A percentile compares a stretch with the other conserved stretches of the same genome.
phyloP scores from a whole-genome alignment of 1,140 invertebrate genomes.

The Apocrypta bakeri region DNA sequence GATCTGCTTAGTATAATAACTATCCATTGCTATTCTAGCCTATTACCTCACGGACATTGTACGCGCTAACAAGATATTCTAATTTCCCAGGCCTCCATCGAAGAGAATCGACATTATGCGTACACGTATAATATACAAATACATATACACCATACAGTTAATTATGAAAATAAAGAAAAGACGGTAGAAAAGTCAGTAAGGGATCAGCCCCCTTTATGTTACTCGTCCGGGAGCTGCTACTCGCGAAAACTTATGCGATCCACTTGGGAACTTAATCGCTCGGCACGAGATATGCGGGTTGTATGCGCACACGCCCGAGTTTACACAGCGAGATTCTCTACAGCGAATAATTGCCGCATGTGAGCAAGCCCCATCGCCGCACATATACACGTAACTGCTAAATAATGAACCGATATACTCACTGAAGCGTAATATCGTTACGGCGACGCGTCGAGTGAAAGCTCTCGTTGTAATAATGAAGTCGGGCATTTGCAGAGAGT shows the following conservation, averaged over 20 bases:
- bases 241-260: slow-evolving; percentile 51
- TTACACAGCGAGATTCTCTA: background rate
- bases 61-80: too few species aligned
- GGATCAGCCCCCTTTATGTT: background rate
- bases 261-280: slow-evolving; percentile 56
- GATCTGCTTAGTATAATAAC: background rate
- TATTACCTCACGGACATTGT: too few species aligned
- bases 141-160: background rate
- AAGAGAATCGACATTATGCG: background rate
- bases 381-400: background rate
- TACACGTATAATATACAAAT: too few species aligned
- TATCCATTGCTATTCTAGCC: background rate
- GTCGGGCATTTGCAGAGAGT: background rate
- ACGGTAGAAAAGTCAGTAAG: background rate
- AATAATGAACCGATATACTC: background rate
- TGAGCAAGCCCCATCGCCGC: slow-evolving; percentile 40
- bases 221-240: slow-evolving; percentile 3
- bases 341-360: slow-evolving; percentile 34
- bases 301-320: slow-evolving; percentile 39
- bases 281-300: slow-evolving; percentile 58
- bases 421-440: background rate
- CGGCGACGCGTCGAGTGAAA: background rate
- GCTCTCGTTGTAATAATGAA: background rate
- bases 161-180: background rate
- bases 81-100: background rate